Conservation (phyloP, 2,113 vertebrate genomes). For the Naja naja region DNA sequence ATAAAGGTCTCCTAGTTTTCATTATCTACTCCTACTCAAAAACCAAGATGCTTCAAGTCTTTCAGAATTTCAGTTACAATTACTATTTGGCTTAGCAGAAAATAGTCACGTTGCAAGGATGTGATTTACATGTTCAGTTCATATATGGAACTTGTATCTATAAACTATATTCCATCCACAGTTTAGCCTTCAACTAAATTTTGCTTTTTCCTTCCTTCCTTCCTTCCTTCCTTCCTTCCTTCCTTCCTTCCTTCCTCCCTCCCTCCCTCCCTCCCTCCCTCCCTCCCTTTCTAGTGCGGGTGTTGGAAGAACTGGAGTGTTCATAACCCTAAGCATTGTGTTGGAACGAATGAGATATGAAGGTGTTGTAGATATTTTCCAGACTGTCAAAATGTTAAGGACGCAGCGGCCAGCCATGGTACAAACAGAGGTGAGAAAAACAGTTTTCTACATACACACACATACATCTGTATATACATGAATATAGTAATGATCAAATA, state of each 20-base stretch:
- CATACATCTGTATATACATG: not conserved
- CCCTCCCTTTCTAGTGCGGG: constrained; percentile 76
- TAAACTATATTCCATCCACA: not conserved
- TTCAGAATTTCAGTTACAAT: not conserved
- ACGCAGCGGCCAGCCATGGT: constrained; percentile 98
- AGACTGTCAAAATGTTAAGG: constrained; percentile 99
- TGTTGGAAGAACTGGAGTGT: constrained; percentile 96
- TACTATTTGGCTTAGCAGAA: constrained; percentile 10
- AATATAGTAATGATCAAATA: not conserved
- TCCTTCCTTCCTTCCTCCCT: not conserved
- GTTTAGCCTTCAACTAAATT: not conserved
- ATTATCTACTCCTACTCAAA: constrained; percentile 22
- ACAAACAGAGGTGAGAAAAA: constrained; percentile 91
- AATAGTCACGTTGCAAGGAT: not conserved
- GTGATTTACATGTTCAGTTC: constrained; percentile 18
- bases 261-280: not conserved
- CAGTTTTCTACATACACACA: not conserved
- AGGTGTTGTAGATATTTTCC: constrained; percentile 99
- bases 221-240: not conserved
- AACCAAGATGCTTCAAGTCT: not conserved
- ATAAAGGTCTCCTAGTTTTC: not conserved
- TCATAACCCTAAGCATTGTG: constrained; percentile 98
- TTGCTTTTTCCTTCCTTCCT: too few relatives aligned
- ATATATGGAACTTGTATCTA: constrained; percentile 7
- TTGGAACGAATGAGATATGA: constrained; percentile 99